Base-by-base conservation (phyloP, 2,888 invertebrate species). In the Ethmia dodecea region DNA sequence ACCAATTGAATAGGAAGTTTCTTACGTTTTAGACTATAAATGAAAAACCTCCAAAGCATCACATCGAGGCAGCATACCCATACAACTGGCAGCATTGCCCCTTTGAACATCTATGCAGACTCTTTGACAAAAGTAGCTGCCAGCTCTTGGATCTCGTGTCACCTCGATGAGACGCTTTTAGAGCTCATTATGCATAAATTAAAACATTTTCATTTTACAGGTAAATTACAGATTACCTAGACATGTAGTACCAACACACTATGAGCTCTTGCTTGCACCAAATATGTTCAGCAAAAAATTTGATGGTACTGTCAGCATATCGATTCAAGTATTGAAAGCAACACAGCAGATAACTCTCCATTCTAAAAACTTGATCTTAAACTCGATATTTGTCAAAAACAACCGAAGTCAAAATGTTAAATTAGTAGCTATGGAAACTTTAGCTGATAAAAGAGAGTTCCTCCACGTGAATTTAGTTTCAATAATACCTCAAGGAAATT, bases 241-340 rank as follows among this genome's bases (percentile, higher is more conserved):
- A 20, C 61, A 86, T 25, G 71, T 92, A 0, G 59, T 75, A 16
- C 94, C 95, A 0, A 54, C 66, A 11, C 86, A 89, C 41, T 95
- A 95, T 61, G 89, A 92, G 49, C 72, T 95, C 3, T 81, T 77
- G 31, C 69, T 95, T 18, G 76, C 88, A 57, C 94, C 95, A 0
- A 74, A 93, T 52, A 74, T 93, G 42, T 69, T 65, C 3, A 72
- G 63, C 22, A 89, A 89, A 67, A 86, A 43, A 60, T 86, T 53
- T 88, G 87, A 38, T 28, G 94, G 93, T 9, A 76, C 69, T 32
- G 88, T 90, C 0, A 57, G 46, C 0, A 89, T 91, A 26, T 49
- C 45, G 0, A 42, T 91, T 0, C 47, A 68, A 4, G 69, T 90
- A 5, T 39, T 57, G 2, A 52, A 76, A 51, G 50, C 75, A 1